Conservation (phyloP, 1,140 invertebrate species). For the Neomicropteryx cornuta region DNA sequence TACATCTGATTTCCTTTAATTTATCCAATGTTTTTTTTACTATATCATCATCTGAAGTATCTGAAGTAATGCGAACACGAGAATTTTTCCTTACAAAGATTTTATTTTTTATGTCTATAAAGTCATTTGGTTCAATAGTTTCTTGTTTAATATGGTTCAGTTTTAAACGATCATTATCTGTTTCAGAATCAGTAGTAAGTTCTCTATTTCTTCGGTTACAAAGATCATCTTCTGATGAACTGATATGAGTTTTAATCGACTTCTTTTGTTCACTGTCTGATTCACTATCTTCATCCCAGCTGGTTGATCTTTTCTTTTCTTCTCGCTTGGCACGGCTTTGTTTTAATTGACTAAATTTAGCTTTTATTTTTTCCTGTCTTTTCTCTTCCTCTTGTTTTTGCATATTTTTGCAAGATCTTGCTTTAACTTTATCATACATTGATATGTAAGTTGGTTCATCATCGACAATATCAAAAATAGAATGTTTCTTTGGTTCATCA, state of each 20-base stretch:
- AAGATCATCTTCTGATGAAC: conserved; percentile 45
- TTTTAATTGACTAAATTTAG: conserved; percentile 81
- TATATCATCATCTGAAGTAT: conserved; percentile 44
- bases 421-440: conserved; percentile 98
- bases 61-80: conserved; percentile 44
- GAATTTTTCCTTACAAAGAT: conserved; percentile 40
- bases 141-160: conserved; percentile 22
- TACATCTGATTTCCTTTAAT: conserved; percentile 25
- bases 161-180: conserved; percentile 30
- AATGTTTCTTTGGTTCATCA: conserved; percentile 75
- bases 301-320: conserved; percentile 78
- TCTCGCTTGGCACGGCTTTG: conserved; percentile 74
- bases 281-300: conserved; percentile 73
- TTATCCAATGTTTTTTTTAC: conserved; percentile 28
- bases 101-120: conserved; percentile 29
- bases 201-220: conserved; percentile 28
- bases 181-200: conserved; percentile 33
- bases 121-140: conserved; percentile 7
- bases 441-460: conserved; percentile 87
- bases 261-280: conserved; percentile 40
- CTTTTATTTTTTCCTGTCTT: conserved; percentile 73
- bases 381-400: conserved; percentile 85
- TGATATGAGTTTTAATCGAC: conserved; percentile 37
- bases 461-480: conserved; percentile 85
- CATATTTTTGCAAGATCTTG: conserved; percentile 85